These are phyloP conservation scores for Pristionchus fissidentatus DNA, from an alignment of 2,888 invertebrate genomes.

Conservation along the genomic window DNA sequence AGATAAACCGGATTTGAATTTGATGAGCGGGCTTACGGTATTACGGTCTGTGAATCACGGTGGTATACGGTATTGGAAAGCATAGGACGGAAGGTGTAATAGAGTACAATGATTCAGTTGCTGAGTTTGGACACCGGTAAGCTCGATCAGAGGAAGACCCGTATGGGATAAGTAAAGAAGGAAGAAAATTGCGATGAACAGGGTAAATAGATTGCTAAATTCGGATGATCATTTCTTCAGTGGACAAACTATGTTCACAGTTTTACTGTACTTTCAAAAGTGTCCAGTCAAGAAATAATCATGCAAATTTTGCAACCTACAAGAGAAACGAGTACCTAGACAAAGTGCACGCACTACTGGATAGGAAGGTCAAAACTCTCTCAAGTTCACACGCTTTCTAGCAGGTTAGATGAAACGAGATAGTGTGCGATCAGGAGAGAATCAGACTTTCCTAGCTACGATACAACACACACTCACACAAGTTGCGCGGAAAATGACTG, in stretches of 20 bases:
- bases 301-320: too few species aligned
- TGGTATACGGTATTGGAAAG: not conserved
- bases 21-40: constrained; percentile 8
- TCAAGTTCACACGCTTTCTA: too few species aligned
- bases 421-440: too few species aligned
- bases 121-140: constrained; percentile 35
- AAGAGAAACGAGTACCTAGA: constrained; percentile 28
- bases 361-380: too few species aligned
- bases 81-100: not conserved
- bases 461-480: constrained; percentile 18
- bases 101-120: too few species aligned
- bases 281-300: too few species aligned
- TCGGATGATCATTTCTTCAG: too few species aligned
- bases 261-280: too few species aligned
- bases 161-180: constrained; percentile 11
- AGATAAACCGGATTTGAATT: not conserved
- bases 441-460: too few species aligned
- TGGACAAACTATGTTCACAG: too few species aligned
- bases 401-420: too few species aligned
- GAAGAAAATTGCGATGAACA: not conserved
- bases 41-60: constrained; percentile 39
- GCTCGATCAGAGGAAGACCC: not conserved
- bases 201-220: too few species aligned
- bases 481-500: not conserved
- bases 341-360: not conserved